Evolutionary conservation across 1,140 invertebrate genomes (phyloP).

Genomic region (Chironomus striatipennis): DNA sequence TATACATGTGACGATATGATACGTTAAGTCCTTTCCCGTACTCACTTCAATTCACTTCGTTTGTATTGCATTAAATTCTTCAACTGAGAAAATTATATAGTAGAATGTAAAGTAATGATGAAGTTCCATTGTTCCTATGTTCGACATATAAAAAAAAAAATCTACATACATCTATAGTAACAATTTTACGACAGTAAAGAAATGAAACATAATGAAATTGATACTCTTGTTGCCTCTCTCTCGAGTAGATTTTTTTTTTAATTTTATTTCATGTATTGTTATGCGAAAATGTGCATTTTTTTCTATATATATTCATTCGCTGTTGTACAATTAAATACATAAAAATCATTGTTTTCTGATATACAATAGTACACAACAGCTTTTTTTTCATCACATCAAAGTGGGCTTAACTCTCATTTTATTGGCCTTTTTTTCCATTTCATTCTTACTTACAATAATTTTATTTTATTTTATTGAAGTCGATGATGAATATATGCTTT

Average conservation of each 20-base stretch:
- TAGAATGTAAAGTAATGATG: background rate
- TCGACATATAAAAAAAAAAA: background rate
- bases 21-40: background rate
- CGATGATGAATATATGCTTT: background rate
- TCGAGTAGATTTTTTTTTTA: background rate
- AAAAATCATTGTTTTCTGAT: slow-evolving; percentile 22
- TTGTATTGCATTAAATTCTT: background rate
- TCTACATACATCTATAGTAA: slow-evolving; percentile 18
- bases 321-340: slow-evolving; percentile 19
- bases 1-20: slow-evolving; percentile 12
- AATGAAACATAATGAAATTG: slow-evolving; percentile 21
- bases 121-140: slow-evolving; percentile 10
- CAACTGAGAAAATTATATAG: slow-evolving; percentile 10
- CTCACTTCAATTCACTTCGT: background rate
- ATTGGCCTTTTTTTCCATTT: background rate
- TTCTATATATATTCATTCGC: background rate
- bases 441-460: background rate
- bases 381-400: slow-evolving; percentile 6
- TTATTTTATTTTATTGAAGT: background rate
- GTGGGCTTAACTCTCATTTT: background rate
- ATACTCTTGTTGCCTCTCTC: slow-evolving; percentile 18
- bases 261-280: slow-evolving; percentile 14
- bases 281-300: slow-evolving; percentile 21
- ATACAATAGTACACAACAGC: background rate
- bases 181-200: slow-evolving; percentile 13